Base-by-base conservation (phyloP, 2,113 vertebrate species). In the Archilochus colubris region DNA sequence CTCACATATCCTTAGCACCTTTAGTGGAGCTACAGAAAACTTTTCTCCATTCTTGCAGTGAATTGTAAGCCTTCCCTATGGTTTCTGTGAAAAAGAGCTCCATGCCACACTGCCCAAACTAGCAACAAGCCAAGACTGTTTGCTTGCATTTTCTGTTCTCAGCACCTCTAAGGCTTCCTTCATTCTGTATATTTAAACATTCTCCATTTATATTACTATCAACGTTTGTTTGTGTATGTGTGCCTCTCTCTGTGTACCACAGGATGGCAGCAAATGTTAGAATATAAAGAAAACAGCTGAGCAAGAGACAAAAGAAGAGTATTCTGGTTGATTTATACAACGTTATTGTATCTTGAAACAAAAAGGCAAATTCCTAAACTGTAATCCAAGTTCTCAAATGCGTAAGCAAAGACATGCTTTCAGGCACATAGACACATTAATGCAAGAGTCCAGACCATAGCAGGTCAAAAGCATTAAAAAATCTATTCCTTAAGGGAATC, bases 181-280 rank as follows among this genome's bases (percentile, higher is more conserved):
- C 20, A 23, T n/a, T 24, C 36, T 58, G 6, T 31, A 11, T 22
- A 14, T 69, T 91, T 59, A 91, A 79, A 82, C 38, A 53, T 36
- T 59, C 31, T 31, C 28, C 33, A 44, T 92, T 68, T 75, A 54
- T 12, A 20, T 38, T 72, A 77, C 10, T 30, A 61, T 38, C 28
- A 73, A 38, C 19, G 0, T 24, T 75, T 90, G 80, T 89, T 63
- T 88, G 64, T 74, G 24, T 74, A 23, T 46, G 33, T 92, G 85
- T 93, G 79, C 84, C 84, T 95, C 91, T 93, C 94, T 73, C 44
- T 0, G 0, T 40, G 46, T 84, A 82, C 96, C 97, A 96, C 96
- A 96, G 90, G 97, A 94, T 97, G 96, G 97, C 96, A 97, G 96
- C 93, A 96, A 92, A 96, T 67, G 72, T 78, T 96, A 95, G 68